These are phyloP conservation scores for Branchellion lobata DNA, from an alignment of 2,888 invertebrate genomes.

Conservation along the genomic window DNA sequence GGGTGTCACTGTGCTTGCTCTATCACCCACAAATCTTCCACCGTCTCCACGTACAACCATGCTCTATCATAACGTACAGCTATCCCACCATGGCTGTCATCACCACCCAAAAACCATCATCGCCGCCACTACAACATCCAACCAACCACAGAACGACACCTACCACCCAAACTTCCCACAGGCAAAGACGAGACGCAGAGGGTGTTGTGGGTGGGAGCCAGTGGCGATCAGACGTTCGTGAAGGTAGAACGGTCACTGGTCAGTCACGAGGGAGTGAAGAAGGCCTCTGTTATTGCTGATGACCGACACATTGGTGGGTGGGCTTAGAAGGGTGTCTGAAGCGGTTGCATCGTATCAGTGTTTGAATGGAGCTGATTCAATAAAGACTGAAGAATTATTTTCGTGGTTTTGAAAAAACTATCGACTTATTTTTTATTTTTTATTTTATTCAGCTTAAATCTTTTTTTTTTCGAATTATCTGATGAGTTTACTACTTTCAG, in stretches of 20 bases:
- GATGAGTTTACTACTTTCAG: no score
- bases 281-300: slow-evolving; percentile 85
- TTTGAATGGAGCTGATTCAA: no score
- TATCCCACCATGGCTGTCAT: no score
- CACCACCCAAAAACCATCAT: no score
- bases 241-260: slow-evolving; percentile 89
- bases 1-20: background rate
- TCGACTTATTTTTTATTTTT: no score
- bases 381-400: background rate
- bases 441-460: no score
- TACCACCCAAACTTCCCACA: no score
- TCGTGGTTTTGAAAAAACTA: background rate
- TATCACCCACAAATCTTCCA: background rate
- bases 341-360: background rate
- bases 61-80: background rate
- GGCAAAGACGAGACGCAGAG: background rate
- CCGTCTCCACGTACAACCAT: background rate
- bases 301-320: slow-evolving; percentile 74
- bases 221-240: slow-evolving; percentile 92
- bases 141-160: no score
- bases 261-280: slow-evolving; percentile 81
- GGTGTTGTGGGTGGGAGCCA: slow-evolving; percentile 89
- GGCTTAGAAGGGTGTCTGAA: background rate
- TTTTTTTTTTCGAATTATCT: no score
- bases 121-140: no score